A percentile compares a stretch with the other conserved stretches of the same genome.
phyloP scores from a whole-genome alignment of 2,113 vertebrate genomes.

The Himantopus leucocephalus region DNA sequence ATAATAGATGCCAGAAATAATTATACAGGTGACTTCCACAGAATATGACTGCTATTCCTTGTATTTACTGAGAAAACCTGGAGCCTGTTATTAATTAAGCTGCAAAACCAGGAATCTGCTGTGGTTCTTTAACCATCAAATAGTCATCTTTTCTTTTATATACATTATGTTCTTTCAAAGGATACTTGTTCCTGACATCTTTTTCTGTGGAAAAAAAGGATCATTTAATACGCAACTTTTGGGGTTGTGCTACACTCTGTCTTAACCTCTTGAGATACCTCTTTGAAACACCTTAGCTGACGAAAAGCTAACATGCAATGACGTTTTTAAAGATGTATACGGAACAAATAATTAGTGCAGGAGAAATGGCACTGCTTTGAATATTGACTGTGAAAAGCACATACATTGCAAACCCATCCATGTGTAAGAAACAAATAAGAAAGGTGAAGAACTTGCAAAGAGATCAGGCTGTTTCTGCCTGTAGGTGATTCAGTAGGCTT shows the following conservation, averaged over 20 bases:
- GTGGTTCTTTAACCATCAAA: not conserved
- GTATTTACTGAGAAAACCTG: conserved; percentile 10
- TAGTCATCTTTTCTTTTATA: not conserved
- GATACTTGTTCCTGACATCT: not conserved
- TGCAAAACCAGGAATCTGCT: not conserved
- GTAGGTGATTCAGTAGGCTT: not conserved
- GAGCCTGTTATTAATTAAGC: conserved; percentile 22
- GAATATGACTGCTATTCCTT: not conserved
- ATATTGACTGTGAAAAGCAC: not conserved
- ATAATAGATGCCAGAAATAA: conserved; percentile 63
- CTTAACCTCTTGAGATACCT: not conserved
- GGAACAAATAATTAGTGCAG: not conserved
- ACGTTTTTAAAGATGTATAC: not conserved
- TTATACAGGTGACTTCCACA: conserved; percentile 61
- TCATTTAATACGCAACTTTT: not conserved
- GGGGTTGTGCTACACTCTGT: not conserved
- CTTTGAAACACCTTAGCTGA: not conserved
- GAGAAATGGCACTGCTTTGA: not conserved
- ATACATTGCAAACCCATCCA: not conserved
- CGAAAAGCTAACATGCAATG: not conserved
- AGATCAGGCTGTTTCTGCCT: not conserved
- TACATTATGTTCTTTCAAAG: not conserved
- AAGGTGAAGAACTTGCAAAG: not conserved
- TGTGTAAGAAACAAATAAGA: not conserved
- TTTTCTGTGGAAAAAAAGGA: not conserved